Conservation (phyloP, 2,113 vertebrate species). For the Sylvia atricapilla region DNA sequence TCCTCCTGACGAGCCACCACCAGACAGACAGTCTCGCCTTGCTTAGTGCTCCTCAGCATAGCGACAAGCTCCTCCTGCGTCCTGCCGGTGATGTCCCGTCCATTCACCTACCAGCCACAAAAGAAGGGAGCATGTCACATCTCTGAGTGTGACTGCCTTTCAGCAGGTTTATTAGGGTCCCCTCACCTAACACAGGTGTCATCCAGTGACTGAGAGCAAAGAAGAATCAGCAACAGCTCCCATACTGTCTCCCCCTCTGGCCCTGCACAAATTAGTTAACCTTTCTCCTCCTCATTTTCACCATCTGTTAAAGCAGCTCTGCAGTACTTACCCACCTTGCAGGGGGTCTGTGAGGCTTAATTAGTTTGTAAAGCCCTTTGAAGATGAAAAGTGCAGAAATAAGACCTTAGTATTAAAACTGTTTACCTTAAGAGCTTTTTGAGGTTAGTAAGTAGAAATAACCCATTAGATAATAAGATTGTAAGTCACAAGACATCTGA, state of each 20-base stretch:
- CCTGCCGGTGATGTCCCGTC: constrained; percentile 84
- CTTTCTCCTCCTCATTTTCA: constrained; percentile 19
- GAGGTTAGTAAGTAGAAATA: constrained; percentile 19
- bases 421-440: constrained; percentile 42
- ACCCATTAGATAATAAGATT: neutral
- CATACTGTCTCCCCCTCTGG: neutral
- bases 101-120: constrained; percentile 82
- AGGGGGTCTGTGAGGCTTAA: constrained; percentile 43
- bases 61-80: constrained; percentile 94
- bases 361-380: constrained; percentile 50
- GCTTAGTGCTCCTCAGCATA: constrained; percentile 92
- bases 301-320: constrained; percentile 14
- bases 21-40: constrained; percentile 87
- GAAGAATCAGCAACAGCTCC: neutral
- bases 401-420: constrained; percentile 32
- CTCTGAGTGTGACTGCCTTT: neutral
- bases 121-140: neutral
- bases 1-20: constrained; percentile 89
- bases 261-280: constrained; percentile 13
- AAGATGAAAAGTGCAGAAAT: constrained; percentile 37
- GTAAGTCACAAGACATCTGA: neutral
- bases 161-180: neutral
- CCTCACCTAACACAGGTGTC: neutral
- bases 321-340: neutral
- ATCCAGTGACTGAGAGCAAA: neutral